Percentiles rank a stretch among this genome's conserved stretches.
phyloP scores from a whole-genome alignment of 2,888 invertebrate species.

The Mechanitis mazaeus region DNA sequence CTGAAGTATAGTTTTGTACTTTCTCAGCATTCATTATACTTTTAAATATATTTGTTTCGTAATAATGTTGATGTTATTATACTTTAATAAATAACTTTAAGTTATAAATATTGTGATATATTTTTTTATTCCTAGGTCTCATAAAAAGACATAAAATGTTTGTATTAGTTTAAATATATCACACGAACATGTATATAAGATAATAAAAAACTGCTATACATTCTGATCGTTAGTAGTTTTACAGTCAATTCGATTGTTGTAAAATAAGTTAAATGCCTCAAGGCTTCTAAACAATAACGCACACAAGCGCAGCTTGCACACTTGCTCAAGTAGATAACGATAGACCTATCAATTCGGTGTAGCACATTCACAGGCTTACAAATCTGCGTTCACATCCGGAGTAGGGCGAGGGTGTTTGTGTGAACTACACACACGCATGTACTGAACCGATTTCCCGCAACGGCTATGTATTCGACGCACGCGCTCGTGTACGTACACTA shows the following conservation, averaged over 20 bases:
- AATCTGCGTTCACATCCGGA: slow-evolving; percentile 73
- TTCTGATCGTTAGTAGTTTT: slow-evolving; percentile 63
- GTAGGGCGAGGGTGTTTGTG: slow-evolving; percentile 54
- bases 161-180: background rate
- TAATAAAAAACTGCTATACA: slow-evolving; percentile 41
- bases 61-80: too few relatives aligned
- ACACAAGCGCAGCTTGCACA: slow-evolving; percentile 40
- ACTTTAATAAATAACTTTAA: too few relatives aligned
- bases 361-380: slow-evolving; percentile 64
- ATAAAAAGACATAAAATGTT: too few relatives aligned
- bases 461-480: slow-evolving; percentile 40
- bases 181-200: background rate
- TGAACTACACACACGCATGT: slow-evolving; percentile 44
- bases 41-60: too few relatives aligned
- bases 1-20: too few relatives aligned
- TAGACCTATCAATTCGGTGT: slow-evolving; percentile 66
- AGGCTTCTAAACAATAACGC: slow-evolving; percentile 46
- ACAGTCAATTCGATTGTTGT: slow-evolving; percentile 62
- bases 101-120: too few relatives aligned
- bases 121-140: too few relatives aligned
- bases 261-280: slow-evolving; percentile 63
- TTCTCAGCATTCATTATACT: too few relatives aligned
- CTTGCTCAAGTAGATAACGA: slow-evolving; percentile 55
- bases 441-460: slow-evolving; percentile 44
- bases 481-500: slow-evolving; percentile 31